These are phyloP conservation scores for Himalopsyche japonica DNA, from an alignment of 2,888 invertebrate genomes.

Conservation along the genomic window DNA sequence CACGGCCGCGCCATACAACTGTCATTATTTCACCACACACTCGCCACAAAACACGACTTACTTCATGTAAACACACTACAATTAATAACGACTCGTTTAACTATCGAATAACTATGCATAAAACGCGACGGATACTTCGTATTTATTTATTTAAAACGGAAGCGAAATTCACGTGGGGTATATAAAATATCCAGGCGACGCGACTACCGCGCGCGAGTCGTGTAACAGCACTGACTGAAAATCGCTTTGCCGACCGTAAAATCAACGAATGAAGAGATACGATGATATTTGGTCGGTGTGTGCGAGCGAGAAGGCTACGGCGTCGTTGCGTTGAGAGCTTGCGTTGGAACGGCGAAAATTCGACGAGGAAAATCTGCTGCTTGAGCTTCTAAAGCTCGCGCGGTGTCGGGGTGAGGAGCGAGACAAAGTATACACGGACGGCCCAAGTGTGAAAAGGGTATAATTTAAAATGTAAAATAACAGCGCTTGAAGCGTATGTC, in stretches of 20 bases:
- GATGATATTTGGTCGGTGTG: not conserved
- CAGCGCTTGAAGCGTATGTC: not conserved
- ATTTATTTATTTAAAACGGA: not conserved
- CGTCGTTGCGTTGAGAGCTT: not conserved
- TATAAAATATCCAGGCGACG: not conserved
- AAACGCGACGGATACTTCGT: not conserved
- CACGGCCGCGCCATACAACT: not conserved
- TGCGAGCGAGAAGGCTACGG: not conserved
- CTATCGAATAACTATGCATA: no score
- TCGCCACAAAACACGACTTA: no score
- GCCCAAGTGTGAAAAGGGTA: not conserved
- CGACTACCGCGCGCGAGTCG: not conserved
- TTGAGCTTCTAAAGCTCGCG: not conserved
- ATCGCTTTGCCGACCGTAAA: not conserved
- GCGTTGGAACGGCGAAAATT: not conserved
- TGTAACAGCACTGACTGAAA: not conserved
- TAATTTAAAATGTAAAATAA: not conserved
- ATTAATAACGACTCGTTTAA: no score
- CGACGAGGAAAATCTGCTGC: not conserved
- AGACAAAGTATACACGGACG: not conserved
- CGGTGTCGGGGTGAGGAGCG: not conserved
- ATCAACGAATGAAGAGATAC: not conserved
- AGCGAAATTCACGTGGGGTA: not conserved
- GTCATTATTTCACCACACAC: not conserved
- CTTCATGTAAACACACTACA: no score